Conservation (phyloP, 2,888 invertebrate genomes). For the Idaea straminata region DNA sequence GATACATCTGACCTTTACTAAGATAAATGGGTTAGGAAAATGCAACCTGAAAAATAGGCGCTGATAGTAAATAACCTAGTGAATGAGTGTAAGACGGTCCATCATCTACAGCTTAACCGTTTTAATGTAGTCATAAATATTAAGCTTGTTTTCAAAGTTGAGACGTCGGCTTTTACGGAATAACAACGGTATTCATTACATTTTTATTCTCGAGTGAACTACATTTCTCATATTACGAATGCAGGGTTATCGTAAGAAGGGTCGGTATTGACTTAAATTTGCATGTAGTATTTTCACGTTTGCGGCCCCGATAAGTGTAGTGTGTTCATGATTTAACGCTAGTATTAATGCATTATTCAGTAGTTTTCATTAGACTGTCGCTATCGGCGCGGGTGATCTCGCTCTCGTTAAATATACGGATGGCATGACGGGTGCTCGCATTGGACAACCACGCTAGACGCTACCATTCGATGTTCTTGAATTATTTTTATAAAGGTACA, state of each 20-base stretch:
- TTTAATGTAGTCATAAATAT: constrained; percentile 49
- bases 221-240: constrained; percentile 60
- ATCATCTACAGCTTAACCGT: constrained; percentile 35
- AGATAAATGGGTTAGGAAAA: constrained; percentile 36
- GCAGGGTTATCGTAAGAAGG: constrained; percentile 59
- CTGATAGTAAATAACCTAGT: constrained; percentile 20
- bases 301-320: constrained; percentile 61
- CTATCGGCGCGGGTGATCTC: constrained; percentile 72
- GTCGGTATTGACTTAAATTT: constrained; percentile 72
- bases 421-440: constrained; percentile 77
- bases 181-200: constrained; percentile 49
- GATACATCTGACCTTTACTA: neutral
- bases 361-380: constrained; percentile 77
- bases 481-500: neutral
- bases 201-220: constrained; percentile 37
- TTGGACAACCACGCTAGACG: constrained; percentile 23
- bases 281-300: constrained; percentile 72
- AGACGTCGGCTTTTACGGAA: constrained; percentile 34
- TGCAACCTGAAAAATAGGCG: constrained; percentile 42
- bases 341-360: constrained; percentile 80
- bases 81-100: constrained; percentile 33
- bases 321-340: constrained; percentile 79
- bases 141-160: constrained; percentile 43
- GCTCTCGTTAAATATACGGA: constrained; percentile 78
- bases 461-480: neutral